Conservation (phyloP, 2,113 vertebrate species). For the Probosciger aterrimus region DNA sequence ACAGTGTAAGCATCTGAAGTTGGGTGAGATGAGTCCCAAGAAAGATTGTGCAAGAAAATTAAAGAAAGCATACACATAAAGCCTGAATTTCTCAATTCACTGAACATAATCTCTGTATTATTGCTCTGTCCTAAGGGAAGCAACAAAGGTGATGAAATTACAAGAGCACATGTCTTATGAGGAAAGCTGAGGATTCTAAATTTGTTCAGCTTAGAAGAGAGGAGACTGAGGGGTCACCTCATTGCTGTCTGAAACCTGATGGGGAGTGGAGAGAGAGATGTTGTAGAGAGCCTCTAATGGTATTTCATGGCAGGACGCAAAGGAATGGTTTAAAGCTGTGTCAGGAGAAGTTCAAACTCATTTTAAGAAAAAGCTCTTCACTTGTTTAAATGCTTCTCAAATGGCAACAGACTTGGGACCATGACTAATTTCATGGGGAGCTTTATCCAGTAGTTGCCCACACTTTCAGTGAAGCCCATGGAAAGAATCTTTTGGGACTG, state of each 20-base stretch:
- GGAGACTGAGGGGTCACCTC: background rate
- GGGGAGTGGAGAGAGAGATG: rapidly evolving
- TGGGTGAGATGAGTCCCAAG: background rate
- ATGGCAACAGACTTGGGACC: no score
- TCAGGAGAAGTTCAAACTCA: background rate
- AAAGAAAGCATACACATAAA: background rate
- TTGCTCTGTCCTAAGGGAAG: background rate
- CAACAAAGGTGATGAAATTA: background rate
- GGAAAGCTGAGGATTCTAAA: background rate
- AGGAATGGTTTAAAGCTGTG: background rate
- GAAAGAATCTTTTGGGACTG: background rate
- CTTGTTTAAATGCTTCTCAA: no score
- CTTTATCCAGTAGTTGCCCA: no score
- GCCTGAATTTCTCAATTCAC: background rate
- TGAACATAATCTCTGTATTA: background rate
- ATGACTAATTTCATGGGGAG: no score
- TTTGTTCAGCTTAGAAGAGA: background rate
- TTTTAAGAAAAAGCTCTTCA: background rate
- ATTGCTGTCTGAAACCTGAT: background rate
- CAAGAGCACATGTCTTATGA: background rate
- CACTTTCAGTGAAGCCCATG: no score
- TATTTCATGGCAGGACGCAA: background rate
- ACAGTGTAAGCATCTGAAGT: background rate
- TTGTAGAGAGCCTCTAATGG: background rate
- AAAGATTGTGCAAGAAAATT: background rate